phyloP scores from a whole-genome alignment of 2,888 invertebrate genomes.

The Heliconius sara region DNA sequence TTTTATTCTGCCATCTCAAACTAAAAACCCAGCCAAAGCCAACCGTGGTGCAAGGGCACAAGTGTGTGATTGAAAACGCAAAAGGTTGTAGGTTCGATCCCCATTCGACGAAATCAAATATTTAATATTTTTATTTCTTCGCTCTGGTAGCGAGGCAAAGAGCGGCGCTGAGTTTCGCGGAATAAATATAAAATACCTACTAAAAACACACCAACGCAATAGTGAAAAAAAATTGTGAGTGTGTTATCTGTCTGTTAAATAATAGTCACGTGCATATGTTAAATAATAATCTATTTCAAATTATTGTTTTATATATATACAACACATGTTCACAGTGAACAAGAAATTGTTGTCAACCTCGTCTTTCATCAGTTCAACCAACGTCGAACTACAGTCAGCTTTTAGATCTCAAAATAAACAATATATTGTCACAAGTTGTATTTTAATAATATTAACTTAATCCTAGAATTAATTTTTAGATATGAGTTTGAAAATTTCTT shows the following conservation, averaged over 20 bases:
- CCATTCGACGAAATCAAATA: too few species aligned
- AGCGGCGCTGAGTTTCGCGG: too few species aligned
- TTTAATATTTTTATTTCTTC: too few species aligned
- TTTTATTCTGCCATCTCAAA: not conserved
- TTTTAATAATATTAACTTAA: slow-evolving; percentile 46
- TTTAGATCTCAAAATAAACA: slow-evolving; percentile 63
- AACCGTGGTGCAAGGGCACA: too few species aligned
- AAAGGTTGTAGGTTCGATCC: too few species aligned
- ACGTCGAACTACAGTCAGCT: slow-evolving; percentile 59
- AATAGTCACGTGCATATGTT: not conserved
- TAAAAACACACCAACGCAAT: too few species aligned
- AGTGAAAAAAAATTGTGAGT: too few species aligned
- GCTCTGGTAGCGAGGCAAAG: too few species aligned
- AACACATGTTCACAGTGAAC: slow-evolving; percentile 33
- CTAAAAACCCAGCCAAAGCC: not conserved
- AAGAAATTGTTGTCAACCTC: slow-evolving; percentile 57
- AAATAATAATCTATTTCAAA: slow-evolving; percentile 16
- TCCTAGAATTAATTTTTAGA: too few species aligned
- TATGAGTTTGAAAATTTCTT: too few species aligned
- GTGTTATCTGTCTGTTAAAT: not conserved
- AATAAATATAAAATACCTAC: too few species aligned
- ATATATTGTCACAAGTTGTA: slow-evolving; percentile 56
- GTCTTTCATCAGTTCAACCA: slow-evolving; percentile 64
- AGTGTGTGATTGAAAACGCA: too few species aligned
- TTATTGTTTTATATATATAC: slow-evolving; percentile 12